Percentiles rank a stretch among this genome's conserved stretches.
phyloP scores from a whole-genome alignment of 2,888 invertebrate species.

The Molorchus minor region DNA sequence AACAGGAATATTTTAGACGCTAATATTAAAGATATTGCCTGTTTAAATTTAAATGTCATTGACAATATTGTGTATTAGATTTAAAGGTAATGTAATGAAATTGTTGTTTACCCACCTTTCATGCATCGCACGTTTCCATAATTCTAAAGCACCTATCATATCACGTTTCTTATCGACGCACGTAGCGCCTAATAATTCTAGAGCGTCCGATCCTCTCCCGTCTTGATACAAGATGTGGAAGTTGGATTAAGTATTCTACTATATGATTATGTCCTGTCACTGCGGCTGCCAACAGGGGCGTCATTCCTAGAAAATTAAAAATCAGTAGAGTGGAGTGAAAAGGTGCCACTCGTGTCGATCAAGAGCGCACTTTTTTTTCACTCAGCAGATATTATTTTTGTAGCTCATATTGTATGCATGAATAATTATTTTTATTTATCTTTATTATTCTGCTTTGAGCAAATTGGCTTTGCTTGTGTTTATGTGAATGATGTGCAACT shows the following conservation, averaged over 20 bases:
- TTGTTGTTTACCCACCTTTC: slow-evolving; percentile 74
- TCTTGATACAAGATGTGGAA: slow-evolving; percentile 75
- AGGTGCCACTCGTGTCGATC: background rate
- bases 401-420: too few species aligned
- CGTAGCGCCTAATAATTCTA: slow-evolving; percentile 92
- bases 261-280: slow-evolving; percentile 93
- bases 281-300: slow-evolving; percentile 91
- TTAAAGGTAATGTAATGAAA: background rate
- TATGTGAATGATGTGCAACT: too few species aligned
- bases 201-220: slow-evolving; percentile 86
- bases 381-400: too few species aligned
- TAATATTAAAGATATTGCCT: background rate
- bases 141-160: slow-evolving; percentile 86
- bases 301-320: slow-evolving; percentile 78
- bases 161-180: slow-evolving; percentile 97
- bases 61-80: background rate
- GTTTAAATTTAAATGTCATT: background rate
- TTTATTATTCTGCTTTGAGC: too few species aligned
- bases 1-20: background rate
- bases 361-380: too few species aligned
- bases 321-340: slow-evolving; percentile 2
- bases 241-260: slow-evolving; percentile 88
- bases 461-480: too few species aligned
- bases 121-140: slow-evolving; percentile 93
- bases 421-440: too few species aligned